phyloP scores from a whole-genome alignment of 2,797 vertebrate species.

The Podarcis siculus region DNA sequence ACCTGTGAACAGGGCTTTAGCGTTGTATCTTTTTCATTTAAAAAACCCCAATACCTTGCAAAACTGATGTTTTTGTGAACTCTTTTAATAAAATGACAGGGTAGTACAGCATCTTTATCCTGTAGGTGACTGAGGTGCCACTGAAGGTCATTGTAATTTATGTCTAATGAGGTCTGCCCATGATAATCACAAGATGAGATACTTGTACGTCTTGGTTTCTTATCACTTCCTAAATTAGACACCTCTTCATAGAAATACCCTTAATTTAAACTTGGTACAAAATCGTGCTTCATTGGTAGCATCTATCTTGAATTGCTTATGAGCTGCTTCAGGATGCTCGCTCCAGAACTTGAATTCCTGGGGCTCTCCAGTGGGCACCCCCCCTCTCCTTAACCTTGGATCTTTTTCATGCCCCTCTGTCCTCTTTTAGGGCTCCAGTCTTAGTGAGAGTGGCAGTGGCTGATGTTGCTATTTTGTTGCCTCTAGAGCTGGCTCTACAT shows the following conservation, averaged over 20 bases:
- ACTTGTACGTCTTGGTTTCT: background rate
- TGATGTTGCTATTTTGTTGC: too few relatives aligned
- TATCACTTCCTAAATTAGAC: slow-evolving; percentile 8
- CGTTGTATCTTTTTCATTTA: background rate
- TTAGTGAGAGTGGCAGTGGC: background rate
- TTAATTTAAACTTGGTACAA: slow-evolving; percentile 8
- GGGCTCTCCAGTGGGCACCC: background rate
- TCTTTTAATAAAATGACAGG: background rate
- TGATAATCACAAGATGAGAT: slow-evolving; percentile 17
- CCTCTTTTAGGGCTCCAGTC: background rate
- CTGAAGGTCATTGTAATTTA: slow-evolving; percentile 26
- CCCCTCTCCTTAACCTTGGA: background rate
- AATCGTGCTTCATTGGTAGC: background rate
- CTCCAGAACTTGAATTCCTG: too few relatives aligned
- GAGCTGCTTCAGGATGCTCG: background rate
- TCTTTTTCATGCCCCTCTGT: background rate
- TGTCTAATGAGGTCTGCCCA: slow-evolving; percentile 17
- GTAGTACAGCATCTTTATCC: background rate
- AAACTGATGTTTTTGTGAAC: background rate
- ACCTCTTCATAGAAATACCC: slow-evolving; percentile 8
- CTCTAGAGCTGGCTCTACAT: too few relatives aligned
- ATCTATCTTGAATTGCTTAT: background rate
- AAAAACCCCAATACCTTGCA: background rate
- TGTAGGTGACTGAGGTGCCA: background rate
- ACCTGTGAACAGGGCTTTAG: background rate